Base-by-base conservation (phyloP, 92 coral and sea anemone genomes). In the Palythoa caribaeorum region DNA sequence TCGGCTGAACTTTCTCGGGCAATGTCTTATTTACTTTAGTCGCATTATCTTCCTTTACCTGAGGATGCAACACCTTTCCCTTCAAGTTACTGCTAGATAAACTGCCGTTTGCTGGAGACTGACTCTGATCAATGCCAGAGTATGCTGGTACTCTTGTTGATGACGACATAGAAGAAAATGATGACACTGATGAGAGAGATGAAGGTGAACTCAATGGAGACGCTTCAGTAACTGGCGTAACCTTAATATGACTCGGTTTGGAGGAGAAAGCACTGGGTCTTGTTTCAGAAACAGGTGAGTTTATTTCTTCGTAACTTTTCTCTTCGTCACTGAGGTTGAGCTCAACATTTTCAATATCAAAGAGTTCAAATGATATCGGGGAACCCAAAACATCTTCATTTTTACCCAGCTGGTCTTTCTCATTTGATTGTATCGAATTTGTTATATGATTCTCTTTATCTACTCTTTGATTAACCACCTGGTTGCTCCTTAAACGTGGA, bases 201-300 rank as follows among this genome's bases (percentile, higher is more conserved):
- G 96, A 94, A 1, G 98, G 98, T 12, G 98, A 94, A 52, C 96
- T 91, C 1, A 84, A 89, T 0, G 94, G 94, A 8, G 98, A 94
- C 6, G 66, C 76, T 40, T 81, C 86, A 28, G 21, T 9, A 47
- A 12, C 20, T 81, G 84, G 84, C 3, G 72, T 28, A 16, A 59
- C 38, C 73, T 38, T 60, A 57, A 79, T 2, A 11, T 73, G 38
- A 38, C 17, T 44, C 4, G 86, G 47, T 47, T 21, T 79, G 17
- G 84, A 10, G 28, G 65, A 0, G 62, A 11, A 55, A 78, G 21
- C 3, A 6, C 12, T 28, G 38, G 74, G 55, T 38, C 21, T n/a
- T 44, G 54, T 39, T 62, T 62, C 17, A 55, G n/a, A 62, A 60
- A 44, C 73, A 19, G 60, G 75, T 66, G 76, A 66, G 71, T 15